phyloP scores from a whole-genome alignment of 2,888 invertebrate genomes.

The Macropis europaea region DNA sequence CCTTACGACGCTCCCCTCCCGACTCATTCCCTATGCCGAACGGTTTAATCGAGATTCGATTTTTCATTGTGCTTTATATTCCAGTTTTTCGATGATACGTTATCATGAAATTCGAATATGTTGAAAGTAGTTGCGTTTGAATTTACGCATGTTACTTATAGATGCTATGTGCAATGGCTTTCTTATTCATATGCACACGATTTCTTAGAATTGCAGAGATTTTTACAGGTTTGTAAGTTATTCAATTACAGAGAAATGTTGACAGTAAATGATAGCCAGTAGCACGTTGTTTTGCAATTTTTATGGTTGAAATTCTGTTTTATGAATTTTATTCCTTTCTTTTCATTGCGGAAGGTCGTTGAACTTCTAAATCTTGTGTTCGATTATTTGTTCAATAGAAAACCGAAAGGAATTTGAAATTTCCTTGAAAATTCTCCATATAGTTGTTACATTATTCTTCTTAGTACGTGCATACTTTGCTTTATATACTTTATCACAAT shows the following conservation, averaged over 20 bases:
- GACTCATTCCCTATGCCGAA: conserved; percentile 15
- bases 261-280: too few relatives aligned
- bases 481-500: not conserved
- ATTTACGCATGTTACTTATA: not conserved
- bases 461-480: not conserved
- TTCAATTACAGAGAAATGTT: too few relatives aligned
- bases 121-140: not conserved
- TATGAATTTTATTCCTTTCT: too few relatives aligned
- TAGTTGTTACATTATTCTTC: not conserved
- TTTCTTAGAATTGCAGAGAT: not conserved
- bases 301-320: not conserved
- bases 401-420: too few relatives aligned
- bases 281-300: too few relatives aligned
- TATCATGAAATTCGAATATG: conserved; percentile 4
- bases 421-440: too few relatives aligned
- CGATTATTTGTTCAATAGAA: too few relatives aligned
- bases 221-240: not conserved
- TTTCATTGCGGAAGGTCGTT: too few relatives aligned
- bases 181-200: not conserved
- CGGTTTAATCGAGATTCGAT: conserved; percentile 52
- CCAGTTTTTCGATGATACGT: conserved; percentile 38
- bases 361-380: too few relatives aligned
- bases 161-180: not conserved
- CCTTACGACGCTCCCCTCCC: conserved; percentile 10
- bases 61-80: conserved; percentile 38